A percentile compares a stretch with the other conserved stretches of the same genome.
phyloP scores from a whole-genome alignment of 2,113 vertebrate genomes.

The Edolisoma coerulescens region DNA sequence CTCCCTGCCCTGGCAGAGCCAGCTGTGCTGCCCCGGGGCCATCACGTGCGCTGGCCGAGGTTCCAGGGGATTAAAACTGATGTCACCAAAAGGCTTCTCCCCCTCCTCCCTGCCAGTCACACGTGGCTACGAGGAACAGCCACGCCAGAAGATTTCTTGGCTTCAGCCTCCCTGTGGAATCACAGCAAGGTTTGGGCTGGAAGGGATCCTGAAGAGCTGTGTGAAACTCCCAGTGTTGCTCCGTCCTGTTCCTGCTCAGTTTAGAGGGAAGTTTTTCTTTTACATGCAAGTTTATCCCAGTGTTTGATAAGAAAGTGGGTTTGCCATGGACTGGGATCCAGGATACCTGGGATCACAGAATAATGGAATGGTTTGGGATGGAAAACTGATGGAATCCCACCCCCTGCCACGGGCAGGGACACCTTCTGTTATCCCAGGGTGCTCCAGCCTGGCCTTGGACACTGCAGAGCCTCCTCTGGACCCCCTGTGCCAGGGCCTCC shows the following conservation, averaged over 20 bases:
- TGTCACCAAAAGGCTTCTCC: not conserved
- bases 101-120: not conserved
- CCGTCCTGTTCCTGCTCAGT: rapidly evolving
- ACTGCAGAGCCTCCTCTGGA: rapidly evolving
- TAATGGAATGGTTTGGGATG: not conserved
- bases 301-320: not conserved
- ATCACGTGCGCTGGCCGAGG: not conserved
- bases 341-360: not conserved
- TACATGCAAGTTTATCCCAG: rapidly evolving
- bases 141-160: not conserved
- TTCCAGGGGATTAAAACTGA: not conserved
- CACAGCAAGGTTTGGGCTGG: not conserved
- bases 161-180: not conserved
- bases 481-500: not conserved
- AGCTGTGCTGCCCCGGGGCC: not conserved
- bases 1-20: not conserved
- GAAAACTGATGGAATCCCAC: not conserved
- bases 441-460: not conserved
- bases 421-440: rapidly evolving
- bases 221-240: not conserved
- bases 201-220: not conserved
- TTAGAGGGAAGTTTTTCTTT: not conserved
- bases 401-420: not conserved
- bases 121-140: not conserved
- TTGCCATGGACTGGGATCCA: not conserved